A percentile compares a stretch with the other conserved stretches of the same genome.
These are phyloP conservation scores for Lepus europaeus DNA, from an alignment of 2,113 vertebrate species.

Conservation along the genomic window DNA sequence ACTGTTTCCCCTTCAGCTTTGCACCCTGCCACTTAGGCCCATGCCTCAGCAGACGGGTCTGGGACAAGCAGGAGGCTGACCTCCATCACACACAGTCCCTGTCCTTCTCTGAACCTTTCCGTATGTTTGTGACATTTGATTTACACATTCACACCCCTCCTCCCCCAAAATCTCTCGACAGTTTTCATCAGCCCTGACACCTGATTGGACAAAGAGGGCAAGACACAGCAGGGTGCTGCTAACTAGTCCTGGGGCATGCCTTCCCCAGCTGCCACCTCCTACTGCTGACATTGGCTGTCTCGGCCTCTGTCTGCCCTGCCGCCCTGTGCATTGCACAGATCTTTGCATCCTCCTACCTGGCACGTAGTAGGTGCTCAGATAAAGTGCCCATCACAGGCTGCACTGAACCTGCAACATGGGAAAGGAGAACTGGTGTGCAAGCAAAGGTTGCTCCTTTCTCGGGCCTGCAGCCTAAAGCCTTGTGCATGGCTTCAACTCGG, in stretches of 20 bases:
- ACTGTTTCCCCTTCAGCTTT: not conserved
- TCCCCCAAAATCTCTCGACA: not conserved
- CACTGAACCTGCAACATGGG: not conserved
- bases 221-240: not conserved
- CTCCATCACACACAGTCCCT: accelerated
- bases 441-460: not conserved
- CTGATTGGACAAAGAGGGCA: not conserved
- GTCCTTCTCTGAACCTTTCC: not conserved
- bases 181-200: not conserved
- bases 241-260: not conserved
- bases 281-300: not conserved
- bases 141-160: not conserved
- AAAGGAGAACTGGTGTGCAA: not conserved
- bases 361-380: not conserved
- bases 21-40: accelerated
- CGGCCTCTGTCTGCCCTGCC: not conserved
- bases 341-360: not conserved
- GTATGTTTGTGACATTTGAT: not conserved
- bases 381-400: not conserved
- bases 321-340: accelerated
- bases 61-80: not conserved
- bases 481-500: not conserved
- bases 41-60: not conserved
- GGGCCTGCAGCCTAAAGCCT: not conserved
- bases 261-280: not conserved